Evolutionary conservation across 2,888 invertebrate genomes (phyloP), one percentile per base, ranked within the genome.

Genomic region (Netelia virgata): DNA sequence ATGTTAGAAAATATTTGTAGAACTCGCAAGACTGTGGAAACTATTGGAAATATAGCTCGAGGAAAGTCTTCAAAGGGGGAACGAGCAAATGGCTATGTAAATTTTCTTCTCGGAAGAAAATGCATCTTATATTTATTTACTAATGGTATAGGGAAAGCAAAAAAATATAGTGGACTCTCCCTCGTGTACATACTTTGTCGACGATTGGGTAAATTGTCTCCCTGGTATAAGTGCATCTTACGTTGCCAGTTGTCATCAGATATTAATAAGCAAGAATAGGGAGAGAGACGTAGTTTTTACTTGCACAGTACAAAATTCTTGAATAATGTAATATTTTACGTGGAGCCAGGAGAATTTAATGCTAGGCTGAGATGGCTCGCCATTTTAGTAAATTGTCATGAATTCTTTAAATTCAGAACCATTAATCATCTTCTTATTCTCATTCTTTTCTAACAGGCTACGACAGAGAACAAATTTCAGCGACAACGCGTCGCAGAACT

Each of bases 101-200:
- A 36, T 36, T 36, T 36, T 36, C 36, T 36, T 36, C 36, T 36
- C 6, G 36, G 36, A 36, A 36, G 0, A 36, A 36, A 36, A 36
- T 6, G 69, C 41, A 70, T 70, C 41, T 18, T 59, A 57, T 55
- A 36, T 11, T n/a, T 55, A n/a, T 10, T 70, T 16, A 20, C 11
- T 18, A 41, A 57, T 57, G 18, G 0, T 70, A 70, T 16, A 20
- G 11, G 36, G 11, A 18, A 6, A 14, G 10, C 10, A 8, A 41
- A 41, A 41, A 57, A 57, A 11, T 18, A 55, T 14, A 18, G 11
- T 3, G 43, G 47, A n/a, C 14, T 47, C 47, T 14, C 47, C 10
- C 47, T 47, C 11, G 47, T 6, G 1, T 36, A 47, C 14, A 47
- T 0, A 47, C 11, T 47, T 47, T 47, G 11, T 14, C 11, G 14